phyloP scores from a whole-genome alignment of 2,113 vertebrate species.

The Scatophagus argus region DNA sequence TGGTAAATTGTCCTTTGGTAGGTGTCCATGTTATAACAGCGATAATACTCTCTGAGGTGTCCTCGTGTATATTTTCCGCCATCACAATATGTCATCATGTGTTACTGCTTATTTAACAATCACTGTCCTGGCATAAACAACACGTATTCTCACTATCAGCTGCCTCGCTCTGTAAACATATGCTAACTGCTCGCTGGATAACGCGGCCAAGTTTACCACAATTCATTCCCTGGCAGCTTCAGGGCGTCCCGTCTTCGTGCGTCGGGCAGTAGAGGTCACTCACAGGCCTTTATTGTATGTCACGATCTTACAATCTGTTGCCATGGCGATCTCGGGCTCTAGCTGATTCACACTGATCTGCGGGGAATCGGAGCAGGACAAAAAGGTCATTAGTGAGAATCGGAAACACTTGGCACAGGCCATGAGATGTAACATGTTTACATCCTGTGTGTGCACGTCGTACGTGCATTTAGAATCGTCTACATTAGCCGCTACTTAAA shows the following conservation, averaged over 20 bases:
- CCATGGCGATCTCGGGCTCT: slow-evolving; percentile 91
- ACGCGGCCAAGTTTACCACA: slow-evolving; percentile 28
- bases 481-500: not conserved
- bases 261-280: slow-evolving; percentile 45
- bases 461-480: not conserved
- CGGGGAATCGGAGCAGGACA: slow-evolving; percentile 53
- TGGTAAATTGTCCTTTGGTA: not conserved
- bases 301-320: slow-evolving; percentile 87
- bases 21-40: not conserved
- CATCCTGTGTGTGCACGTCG: not conserved
- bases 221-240: slow-evolving; percentile 10
- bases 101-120: slow-evolving; percentile 4
- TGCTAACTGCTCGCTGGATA: slow-evolving; percentile 3
- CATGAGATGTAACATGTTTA: not conserved
- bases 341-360: slow-evolving; percentile 89
- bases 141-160: not conserved
- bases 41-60: not conserved
- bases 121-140: not conserved
- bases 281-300: slow-evolving; percentile 95
- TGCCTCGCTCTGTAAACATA: slow-evolving; percentile 28
- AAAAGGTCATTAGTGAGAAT: slow-evolving; percentile 26
- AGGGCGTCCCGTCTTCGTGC: not conserved
- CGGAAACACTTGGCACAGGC: slow-evolving; percentile 1
- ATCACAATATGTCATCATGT: slow-evolving; percentile 10
- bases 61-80: not conserved